Evolutionary conservation across 2,888 invertebrate genomes (phyloP).

Genomic region (Watsonalla binaria): DNA sequence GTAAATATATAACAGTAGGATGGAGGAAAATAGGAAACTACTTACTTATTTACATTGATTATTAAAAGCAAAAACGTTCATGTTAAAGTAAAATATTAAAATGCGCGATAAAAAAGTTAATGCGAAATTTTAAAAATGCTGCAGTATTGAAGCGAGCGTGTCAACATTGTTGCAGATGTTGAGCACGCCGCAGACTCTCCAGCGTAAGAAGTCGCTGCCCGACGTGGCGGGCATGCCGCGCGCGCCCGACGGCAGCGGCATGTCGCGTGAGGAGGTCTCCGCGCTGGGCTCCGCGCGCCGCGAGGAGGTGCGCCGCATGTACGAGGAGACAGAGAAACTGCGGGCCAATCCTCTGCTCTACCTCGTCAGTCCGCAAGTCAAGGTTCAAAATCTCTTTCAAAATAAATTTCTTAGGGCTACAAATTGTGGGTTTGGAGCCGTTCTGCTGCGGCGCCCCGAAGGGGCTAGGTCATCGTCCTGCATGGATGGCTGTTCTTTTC

Average conservation of each 20-base stretch:
- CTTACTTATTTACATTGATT: no score
- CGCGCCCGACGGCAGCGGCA: conserved; percentile 83
- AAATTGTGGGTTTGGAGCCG: no score
- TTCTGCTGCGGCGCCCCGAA: no score
- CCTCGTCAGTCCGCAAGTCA: conserved; percentile 97
- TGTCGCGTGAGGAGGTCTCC: conserved; percentile 97
- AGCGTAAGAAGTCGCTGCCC: conserved; percentile 97
- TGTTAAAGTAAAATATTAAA: conserved; percentile 13
- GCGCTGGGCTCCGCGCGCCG: conserved; percentile 95
- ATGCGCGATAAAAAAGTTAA: no score
- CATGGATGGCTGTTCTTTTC: no score
- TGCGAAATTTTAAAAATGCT: no score
- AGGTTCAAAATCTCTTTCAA: conserved; percentile 76
- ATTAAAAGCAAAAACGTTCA: background rate
- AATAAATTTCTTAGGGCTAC: no score
- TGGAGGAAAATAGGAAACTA: no score
- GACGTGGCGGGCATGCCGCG: conserved; percentile 93
- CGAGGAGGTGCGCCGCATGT: conserved; percentile 94
- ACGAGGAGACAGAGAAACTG: conserved; percentile 94
- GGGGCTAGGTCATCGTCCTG: no score
- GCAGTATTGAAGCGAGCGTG: conserved; percentile 1
- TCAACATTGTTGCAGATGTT: conserved; percentile 80
- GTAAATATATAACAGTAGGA: no score
- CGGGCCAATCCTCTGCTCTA: conserved; percentile 97
- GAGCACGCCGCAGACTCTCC: conserved; percentile 87